phyloP scores from a whole-genome alignment of 2,113 vertebrate species.

The Archilochus colubris region DNA sequence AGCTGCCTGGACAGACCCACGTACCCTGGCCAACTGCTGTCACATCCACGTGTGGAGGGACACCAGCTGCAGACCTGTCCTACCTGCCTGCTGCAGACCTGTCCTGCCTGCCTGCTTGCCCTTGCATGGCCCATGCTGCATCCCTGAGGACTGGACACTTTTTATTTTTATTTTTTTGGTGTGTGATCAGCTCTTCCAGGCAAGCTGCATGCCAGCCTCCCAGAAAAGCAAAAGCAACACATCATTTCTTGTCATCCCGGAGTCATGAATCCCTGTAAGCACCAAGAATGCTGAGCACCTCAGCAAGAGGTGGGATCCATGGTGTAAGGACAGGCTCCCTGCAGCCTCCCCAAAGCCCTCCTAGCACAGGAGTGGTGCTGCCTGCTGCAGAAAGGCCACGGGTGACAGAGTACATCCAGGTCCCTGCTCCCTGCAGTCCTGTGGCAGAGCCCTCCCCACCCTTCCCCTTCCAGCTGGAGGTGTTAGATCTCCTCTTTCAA shows the following conservation, averaged over 20 bases:
- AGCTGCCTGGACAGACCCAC: background rate
- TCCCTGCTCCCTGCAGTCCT: background rate
- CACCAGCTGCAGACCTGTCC: background rate
- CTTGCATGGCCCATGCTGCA: fast-evolving
- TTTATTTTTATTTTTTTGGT: background rate
- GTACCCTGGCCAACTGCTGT: background rate
- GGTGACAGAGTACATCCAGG: background rate
- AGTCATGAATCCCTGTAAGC: background rate
- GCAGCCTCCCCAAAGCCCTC: background rate
- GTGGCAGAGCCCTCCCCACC: background rate
- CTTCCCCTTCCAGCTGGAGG: background rate
- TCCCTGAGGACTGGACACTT: background rate
- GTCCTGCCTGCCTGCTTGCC: background rate
- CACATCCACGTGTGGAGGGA: background rate
- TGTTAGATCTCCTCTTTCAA: background rate
- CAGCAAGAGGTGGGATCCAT: background rate
- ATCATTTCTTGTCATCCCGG: background rate
- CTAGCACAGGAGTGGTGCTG: background rate
- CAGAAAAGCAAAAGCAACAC: background rate
- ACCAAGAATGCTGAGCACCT: background rate
- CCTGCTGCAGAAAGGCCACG: background rate
- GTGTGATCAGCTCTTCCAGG: background rate
- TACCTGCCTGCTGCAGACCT: background rate
- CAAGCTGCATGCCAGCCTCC: background rate
- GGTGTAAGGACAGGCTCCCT: background rate